Percentiles rank a stretch among this genome's conserved stretches.
Conservation (phyloP, 2,888 invertebrate species). For the Erannis defoliaria region DNA sequence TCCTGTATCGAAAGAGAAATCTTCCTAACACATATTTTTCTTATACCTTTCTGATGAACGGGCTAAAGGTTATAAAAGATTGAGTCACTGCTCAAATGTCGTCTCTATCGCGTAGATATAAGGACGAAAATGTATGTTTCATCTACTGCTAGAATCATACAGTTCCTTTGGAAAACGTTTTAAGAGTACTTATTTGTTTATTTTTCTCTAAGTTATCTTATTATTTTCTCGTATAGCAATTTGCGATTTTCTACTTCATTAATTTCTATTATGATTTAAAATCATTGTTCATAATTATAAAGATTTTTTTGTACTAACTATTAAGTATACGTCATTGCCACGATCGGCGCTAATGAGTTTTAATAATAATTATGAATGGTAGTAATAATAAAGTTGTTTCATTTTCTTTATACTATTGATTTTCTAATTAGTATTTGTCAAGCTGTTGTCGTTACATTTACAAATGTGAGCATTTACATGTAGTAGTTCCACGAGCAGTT, state of each 20-base stretch:
- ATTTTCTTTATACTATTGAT: no score
- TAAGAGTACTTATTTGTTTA: conserved; percentile 17
- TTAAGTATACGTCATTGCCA: no score
- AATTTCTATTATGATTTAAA: neutral
- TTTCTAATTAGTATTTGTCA: no score
- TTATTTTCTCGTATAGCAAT: neutral
- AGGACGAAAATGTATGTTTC: neutral
- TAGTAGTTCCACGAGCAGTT: no score
- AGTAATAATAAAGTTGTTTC: no score
- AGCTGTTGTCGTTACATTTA: no score
- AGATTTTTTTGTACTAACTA: neutral
- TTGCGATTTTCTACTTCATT: neutral
- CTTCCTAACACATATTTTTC: conserved; percentile 35
- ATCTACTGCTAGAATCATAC: conserved; percentile 22
- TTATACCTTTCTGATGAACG: conserved; percentile 33
- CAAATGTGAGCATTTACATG: no score
- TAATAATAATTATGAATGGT: no score
- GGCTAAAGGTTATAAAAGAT: conserved; percentile 28
- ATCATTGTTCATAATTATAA: neutral
- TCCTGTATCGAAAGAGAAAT: conserved; percentile 45
- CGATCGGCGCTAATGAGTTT: no score
- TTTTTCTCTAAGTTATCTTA: conserved; percentile 24
- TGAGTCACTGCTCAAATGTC: neutral
- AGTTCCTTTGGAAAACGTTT: conserved; percentile 31
- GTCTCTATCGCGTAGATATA: neutral